phyloP scores from a whole-genome alignment of 2,888 invertebrate genomes.

The Eustalomyia histrio region DNA sequence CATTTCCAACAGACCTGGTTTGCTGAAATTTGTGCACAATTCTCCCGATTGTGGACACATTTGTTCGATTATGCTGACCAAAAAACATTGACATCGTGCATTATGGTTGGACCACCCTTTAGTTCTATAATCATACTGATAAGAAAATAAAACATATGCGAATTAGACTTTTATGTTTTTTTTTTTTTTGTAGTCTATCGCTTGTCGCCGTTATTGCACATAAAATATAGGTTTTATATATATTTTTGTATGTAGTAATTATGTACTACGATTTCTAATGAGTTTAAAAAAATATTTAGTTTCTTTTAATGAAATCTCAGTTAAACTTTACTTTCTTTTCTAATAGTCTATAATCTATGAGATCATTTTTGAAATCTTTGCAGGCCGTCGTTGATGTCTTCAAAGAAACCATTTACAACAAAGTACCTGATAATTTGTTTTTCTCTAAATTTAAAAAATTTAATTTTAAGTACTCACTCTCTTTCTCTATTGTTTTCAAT shows the following conservation, averaged over 20 bases:
- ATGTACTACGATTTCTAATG: neutral
- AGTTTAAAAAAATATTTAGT: neutral
- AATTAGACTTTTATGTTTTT: no score
- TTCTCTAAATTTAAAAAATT: constrained; percentile 16
- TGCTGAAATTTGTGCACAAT: no score
- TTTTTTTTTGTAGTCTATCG: no score
- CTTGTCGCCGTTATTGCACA: neutral
- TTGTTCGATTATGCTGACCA: no score
- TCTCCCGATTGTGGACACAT: no score
- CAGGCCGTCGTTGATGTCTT: neutral
- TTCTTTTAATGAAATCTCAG: constrained; percentile 30
- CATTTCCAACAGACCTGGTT: no score
- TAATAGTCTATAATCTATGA: constrained; percentile 19
- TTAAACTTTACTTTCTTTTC: constrained; percentile 23
- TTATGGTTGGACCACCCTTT: no score
- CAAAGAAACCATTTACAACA: neutral
- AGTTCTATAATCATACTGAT: no score
- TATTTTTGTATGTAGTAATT: no score
- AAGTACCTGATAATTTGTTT: constrained; percentile 8
- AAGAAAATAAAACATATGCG: no score
- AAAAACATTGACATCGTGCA: no score
- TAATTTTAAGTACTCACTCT: constrained; percentile 5
- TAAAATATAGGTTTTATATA: no score
- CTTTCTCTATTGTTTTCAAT: neutral
- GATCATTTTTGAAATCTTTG: neutral